A percentile compares a stretch with the other conserved stretches of the same genome.
Evolutionary conservation across 2,888 invertebrate species (phyloP).

Genomic region (Diarsia rubi): DNA sequence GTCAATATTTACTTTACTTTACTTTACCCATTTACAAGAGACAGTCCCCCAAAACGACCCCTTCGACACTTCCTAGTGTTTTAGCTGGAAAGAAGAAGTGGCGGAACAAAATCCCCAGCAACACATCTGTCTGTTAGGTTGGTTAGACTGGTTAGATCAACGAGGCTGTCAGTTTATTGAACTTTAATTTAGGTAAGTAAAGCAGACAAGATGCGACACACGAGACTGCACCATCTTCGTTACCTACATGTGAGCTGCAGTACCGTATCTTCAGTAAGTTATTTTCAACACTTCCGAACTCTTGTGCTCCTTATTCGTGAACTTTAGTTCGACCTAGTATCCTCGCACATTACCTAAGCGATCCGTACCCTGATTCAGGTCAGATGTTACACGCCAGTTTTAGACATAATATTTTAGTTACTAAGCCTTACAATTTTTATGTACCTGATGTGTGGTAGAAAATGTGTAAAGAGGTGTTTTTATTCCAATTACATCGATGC

Average conservation of each 20-base stretch:
- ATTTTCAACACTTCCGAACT: conserved; percentile 31
- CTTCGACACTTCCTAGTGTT: too few relatives aligned
- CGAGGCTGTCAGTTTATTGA: background rate
- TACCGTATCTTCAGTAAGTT: conserved; percentile 32
- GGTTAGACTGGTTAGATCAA: too few relatives aligned
- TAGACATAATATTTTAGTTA: conserved; percentile 49
- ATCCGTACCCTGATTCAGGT: conserved; percentile 58
- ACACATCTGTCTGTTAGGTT: too few relatives aligned
- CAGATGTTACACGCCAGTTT: conserved; percentile 47
- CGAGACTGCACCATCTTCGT: background rate
- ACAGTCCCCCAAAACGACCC: too few relatives aligned
- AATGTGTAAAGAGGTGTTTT: background rate
- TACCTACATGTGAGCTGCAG: conserved; percentile 1
- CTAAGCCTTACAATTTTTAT: conserved; percentile 6
- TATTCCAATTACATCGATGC: background rate
- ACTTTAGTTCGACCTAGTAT: conserved; percentile 60
- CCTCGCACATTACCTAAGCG: conserved; percentile 54
- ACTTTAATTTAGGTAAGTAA: background rate
- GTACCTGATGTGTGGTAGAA: background rate
- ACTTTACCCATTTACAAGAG: too few relatives aligned
- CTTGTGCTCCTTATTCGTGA: conserved; percentile 45
- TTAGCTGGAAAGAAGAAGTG: too few relatives aligned
- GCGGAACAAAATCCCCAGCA: too few relatives aligned
- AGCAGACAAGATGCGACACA: background rate
- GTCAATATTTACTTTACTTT: too few relatives aligned